Evolutionary conservation across 1,140 invertebrate genomes (phyloP).

Genomic region (Zaprionus ghesquierei): DNA sequence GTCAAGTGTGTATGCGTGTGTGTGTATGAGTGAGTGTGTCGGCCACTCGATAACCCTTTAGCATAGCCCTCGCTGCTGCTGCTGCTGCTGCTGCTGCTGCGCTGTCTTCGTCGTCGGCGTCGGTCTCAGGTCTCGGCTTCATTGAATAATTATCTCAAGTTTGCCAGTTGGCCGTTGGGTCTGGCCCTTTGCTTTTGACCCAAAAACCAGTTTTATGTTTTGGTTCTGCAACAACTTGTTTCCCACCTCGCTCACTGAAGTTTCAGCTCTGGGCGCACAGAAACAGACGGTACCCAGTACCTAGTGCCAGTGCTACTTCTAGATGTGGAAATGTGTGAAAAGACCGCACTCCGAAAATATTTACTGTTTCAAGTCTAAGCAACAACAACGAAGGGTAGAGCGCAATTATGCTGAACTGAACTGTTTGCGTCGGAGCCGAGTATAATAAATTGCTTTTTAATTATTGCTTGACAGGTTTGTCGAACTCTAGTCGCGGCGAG

Average conservation of each 20-base stretch:
- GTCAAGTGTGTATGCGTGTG: slow-evolving; percentile 18
- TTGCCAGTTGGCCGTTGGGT: slow-evolving; percentile 60
- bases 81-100: background rate
- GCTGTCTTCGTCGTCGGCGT: too few relatives aligned
- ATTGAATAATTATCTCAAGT: slow-evolving; percentile 77
- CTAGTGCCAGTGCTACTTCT: background rate
- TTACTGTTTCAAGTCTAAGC: slow-evolving; percentile 1
- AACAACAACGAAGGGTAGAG: slow-evolving; percentile 11
- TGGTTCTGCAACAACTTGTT: slow-evolving; percentile 56
- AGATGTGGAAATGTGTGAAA: slow-evolving; percentile 67
- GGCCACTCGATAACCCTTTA: slow-evolving; percentile 43
- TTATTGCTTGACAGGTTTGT: slow-evolving; percentile 39
- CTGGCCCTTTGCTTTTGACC: slow-evolving; percentile 62
- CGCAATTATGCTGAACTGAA: slow-evolving; percentile 1
- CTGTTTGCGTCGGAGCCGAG: background rate
- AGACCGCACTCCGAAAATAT: slow-evolving; percentile 20
- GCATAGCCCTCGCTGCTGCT: slow-evolving; percentile 27
- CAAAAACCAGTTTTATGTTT: slow-evolving; percentile 71
- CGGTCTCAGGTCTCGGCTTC: slow-evolving; percentile 51
- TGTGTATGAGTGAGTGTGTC: slow-evolving; percentile 8
- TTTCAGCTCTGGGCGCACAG: slow-evolving; percentile 23
- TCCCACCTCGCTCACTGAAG: slow-evolving; percentile 33
- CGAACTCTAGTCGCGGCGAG: background rate
- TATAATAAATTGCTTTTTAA: slow-evolving; percentile 62
- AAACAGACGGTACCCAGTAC: slow-evolving; percentile 8